Conservation (phyloP, 2,113 vertebrate species). For the Podarcis muralis region DNA sequence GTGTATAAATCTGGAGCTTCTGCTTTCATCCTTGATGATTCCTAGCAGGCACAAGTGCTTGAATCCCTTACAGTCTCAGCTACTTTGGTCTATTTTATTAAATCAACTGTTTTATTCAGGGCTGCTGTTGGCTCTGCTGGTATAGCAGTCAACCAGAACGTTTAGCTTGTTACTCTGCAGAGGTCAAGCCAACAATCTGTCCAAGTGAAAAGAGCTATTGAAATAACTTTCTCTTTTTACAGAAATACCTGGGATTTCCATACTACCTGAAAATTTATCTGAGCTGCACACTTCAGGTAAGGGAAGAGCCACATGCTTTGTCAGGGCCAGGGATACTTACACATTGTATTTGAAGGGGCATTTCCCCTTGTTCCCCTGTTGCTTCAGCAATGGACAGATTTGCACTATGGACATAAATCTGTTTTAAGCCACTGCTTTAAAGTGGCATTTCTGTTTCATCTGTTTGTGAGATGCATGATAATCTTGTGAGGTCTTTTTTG, state of each 20-base stretch:
- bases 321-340: too few species aligned
- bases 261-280: constrained; percentile 47
- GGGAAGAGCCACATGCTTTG: not conserved
- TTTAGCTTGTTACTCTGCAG: too few species aligned
- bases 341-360: not conserved
- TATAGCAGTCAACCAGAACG: not conserved
- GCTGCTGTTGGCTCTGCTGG: not conserved
- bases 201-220: not conserved
- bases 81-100: not conserved
- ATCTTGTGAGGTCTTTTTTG: too few species aligned
- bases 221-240: not conserved
- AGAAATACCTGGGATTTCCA: constrained; percentile 49
- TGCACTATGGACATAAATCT: too few species aligned
- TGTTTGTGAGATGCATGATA: not conserved
- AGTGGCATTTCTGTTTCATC: not conserved
- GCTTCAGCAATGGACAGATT: not conserved
- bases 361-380: not conserved
- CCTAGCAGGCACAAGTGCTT: not conserved
- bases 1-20: not conserved
- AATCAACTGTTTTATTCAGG: not conserved
- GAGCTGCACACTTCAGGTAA: constrained; percentile 23
- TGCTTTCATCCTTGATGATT: not conserved
- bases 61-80: not conserved
- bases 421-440: too few species aligned
- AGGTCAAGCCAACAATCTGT: not conserved